Base-by-base conservation (phyloP, 2,113 vertebrate species). In the Barbus barbus region DNA sequence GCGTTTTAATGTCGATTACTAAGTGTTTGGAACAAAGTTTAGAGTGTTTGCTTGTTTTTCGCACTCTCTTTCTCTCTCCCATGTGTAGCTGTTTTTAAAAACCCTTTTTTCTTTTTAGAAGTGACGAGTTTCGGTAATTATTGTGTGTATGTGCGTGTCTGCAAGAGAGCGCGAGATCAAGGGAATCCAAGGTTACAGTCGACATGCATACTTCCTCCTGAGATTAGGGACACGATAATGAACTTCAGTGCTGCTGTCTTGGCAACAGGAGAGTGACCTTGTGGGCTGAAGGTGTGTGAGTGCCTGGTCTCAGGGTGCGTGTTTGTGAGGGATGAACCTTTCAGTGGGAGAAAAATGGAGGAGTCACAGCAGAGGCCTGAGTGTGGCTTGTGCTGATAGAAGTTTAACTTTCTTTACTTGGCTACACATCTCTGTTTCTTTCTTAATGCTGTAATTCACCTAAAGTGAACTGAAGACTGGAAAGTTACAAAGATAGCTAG, bases 141-240 rank as follows among this genome's bases (percentile, higher is more conserved):
- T n/a, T n/a, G n/a, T n/a, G n/a, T n/a, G n/a, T n/a, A n/a, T 83
- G 20, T 53, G 38, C 83, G 28, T 84, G 63, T 86, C 82, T 84
- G 76, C 61, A 74, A 65, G 79, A 73, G 61, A 83, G 72, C 24
- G 56, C 26, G 83, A 46, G 81, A 65, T 53, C n/a, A 22, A 31
- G 16, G 28, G 31, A 77, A 81, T 63, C 61, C 84, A 86, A 86
- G 87, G 83, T 89, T 85, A 85, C 46, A 26, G 81, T 87, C 65
- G 28, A 81, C 80, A 56, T 71, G 51, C 85, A 85, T 87, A 77
- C 76, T 69, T 85, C 36, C 81, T 87, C 83, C 76, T 63, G 83
- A 89, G 85, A 87, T 85, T 71, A 71, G 11, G 41, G 31, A 63
- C 81, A 81, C 36, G 26, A 85, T 87, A 85, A 89, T 89, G 77